Evolutionary conservation across 2,888 invertebrate species (phyloP).

Genomic region (Lycaena phlaeas): DNA sequence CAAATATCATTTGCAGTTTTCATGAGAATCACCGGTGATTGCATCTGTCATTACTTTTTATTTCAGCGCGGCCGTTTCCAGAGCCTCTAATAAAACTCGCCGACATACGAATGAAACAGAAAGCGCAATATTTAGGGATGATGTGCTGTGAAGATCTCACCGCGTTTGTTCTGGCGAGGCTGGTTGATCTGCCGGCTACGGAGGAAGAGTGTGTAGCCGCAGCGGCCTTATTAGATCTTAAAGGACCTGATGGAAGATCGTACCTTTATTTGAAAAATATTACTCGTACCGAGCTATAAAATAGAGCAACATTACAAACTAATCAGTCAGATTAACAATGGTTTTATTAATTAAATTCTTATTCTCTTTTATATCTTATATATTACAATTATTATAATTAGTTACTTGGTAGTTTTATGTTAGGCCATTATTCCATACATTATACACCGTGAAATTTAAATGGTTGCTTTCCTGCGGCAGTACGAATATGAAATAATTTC

Average conservation of each 20-base stretch:
- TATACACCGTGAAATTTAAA: too few relatives aligned
- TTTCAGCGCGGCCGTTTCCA: slow-evolving; percentile 42
- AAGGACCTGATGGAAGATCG: slow-evolving; percentile 34
- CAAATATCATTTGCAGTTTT: slow-evolving; percentile 4
- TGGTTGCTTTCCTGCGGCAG: too few relatives aligned
- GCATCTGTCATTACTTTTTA: slow-evolving; percentile 13
- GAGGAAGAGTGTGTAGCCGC: slow-evolving; percentile 34
- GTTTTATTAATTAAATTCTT: too few relatives aligned
- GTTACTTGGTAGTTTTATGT: too few relatives aligned
- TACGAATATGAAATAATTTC: too few relatives aligned
- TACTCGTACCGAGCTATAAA: slow-evolving; percentile 26
- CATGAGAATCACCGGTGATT: slow-evolving; percentile 5
- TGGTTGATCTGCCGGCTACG: slow-evolving; percentile 36
- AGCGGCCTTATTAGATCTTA: slow-evolving; percentile 32
- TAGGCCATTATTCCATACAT: too few relatives aligned
- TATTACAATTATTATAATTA: too few relatives aligned
- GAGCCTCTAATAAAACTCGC: slow-evolving; percentile 39
- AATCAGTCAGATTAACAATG: too few relatives aligned
- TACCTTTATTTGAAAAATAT: slow-evolving; percentile 31
- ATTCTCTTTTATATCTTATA: too few relatives aligned
- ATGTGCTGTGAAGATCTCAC: slow-evolving; percentile 53
- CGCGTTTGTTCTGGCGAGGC: slow-evolving; percentile 37
- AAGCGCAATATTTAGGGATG: slow-evolving; percentile 41
- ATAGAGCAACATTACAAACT: too few relatives aligned
- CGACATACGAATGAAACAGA: slow-evolving; percentile 45